Evolutionary conservation across 1,140 invertebrate species (phyloP).

Genomic region (Acyrthosiphon pisum): DNA sequence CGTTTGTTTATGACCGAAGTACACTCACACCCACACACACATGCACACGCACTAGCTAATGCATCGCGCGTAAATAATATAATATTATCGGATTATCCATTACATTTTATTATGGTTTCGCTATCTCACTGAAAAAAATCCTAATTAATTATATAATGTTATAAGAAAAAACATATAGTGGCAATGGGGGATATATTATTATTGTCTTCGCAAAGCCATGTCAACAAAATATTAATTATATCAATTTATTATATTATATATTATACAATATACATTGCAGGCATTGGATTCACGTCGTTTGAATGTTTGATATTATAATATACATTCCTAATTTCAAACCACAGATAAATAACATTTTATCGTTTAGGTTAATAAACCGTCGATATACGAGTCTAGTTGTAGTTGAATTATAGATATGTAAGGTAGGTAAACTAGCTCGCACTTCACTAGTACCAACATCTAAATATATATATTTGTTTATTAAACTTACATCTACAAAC

Average conservation of each 20-base stretch:
- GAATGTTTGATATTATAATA: not conserved
- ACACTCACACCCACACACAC: not conserved
- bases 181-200: not conserved
- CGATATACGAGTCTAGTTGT: not conserved
- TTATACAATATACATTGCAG: not conserved
- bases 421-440: not conserved
- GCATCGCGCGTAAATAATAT: not conserved
- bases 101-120: constrained; percentile 1
- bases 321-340: not conserved
- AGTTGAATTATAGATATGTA: not conserved
- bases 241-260: not conserved
- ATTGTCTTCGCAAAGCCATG: not conserved
- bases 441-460: not conserved
- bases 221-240: not conserved
- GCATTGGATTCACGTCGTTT: not conserved
- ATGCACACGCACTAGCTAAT: not conserved
- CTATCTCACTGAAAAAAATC: not conserved
- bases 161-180: not conserved
- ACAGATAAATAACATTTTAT: not conserved
- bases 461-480: not conserved
- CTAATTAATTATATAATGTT: not conserved
- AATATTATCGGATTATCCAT: not conserved
- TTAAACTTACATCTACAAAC: not conserved
- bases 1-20: constrained; percentile 18
- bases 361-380: too few relatives aligned